These are phyloP conservation scores for Sphenodon punctatus DNA, from an alignment of 2,797 vertebrate species.

Conservation along the genomic window DNA sequence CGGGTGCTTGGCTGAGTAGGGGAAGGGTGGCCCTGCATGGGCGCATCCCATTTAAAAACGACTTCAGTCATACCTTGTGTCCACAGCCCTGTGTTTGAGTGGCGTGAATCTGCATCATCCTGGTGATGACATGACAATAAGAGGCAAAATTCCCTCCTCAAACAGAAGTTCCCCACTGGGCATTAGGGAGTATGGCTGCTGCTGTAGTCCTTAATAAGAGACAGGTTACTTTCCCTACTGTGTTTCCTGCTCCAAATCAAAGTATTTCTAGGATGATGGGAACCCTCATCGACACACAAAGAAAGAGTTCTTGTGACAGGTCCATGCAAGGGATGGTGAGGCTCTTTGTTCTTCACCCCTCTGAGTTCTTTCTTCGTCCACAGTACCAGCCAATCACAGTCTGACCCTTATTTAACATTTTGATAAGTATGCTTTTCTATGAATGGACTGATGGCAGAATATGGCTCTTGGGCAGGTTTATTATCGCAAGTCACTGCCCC, in stretches of 20 bases:
- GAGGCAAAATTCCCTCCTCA: not conserved
- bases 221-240: not conserved
- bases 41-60: too few species aligned
- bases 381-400: conserved; percentile 20
- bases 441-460: conserved; percentile 46
- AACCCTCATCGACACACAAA: not conserved
- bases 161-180: not conserved
- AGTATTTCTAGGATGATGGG: not conserved
- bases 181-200: not conserved
- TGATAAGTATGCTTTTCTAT: conserved; percentile 49
- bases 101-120: too few species aligned
- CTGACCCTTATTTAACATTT: conserved; percentile 56
- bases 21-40: too few species aligned
- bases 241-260: not conserved
- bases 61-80: not conserved
- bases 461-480: conserved; percentile 58
- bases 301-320: conserved; percentile 17
- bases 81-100: not conserved
- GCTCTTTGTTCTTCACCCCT: not conserved
- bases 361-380: not conserved
- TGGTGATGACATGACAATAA: not conserved
- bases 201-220: not conserved
- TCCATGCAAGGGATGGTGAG: not conserved
- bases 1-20: too few species aligned
- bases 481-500: conserved; percentile 58